Conservation (phyloP, 2,797 vertebrate genomes). For the Atherinosoma microstoma region DNA sequence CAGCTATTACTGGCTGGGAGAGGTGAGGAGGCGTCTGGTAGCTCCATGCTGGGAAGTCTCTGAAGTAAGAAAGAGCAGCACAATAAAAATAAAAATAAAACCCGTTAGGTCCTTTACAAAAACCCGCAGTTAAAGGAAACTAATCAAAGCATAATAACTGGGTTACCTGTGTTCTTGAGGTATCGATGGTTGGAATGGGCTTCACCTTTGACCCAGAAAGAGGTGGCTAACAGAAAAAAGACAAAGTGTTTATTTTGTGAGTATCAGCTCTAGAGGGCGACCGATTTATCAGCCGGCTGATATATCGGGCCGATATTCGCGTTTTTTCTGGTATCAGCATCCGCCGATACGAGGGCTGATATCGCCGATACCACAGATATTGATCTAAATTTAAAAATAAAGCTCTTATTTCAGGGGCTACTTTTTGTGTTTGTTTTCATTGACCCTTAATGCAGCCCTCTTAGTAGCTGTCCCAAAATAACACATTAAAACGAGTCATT, state of each 20-base stretch:
- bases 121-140: not conserved
- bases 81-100: not conserved
- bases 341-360: no score
- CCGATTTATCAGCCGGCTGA: no score
- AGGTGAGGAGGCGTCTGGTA: constrained; percentile 95
- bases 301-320: no score
- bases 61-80: constrained; percentile 62
- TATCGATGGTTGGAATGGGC: constrained; percentile 90
- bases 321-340: no score
- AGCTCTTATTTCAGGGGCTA: no score
- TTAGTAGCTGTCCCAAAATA: no score
- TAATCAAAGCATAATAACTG: not conserved
- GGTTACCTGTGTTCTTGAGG: constrained; percentile 91
- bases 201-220: constrained; percentile 82
- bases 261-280: no score
- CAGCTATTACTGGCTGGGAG: constrained; percentile 89
- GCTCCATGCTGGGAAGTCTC: constrained; percentile 96
- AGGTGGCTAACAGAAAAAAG: constrained; percentile 71
- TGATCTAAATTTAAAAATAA: no score
- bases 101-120: not conserved
- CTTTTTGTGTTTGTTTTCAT: no score
- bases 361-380: no score
- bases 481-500: no score
- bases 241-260: not conserved
- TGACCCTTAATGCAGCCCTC: no score